These are phyloP conservation scores for Tetrax tetrax DNA, from an alignment of 2,113 vertebrate genomes.

Conservation along the genomic window DNA sequence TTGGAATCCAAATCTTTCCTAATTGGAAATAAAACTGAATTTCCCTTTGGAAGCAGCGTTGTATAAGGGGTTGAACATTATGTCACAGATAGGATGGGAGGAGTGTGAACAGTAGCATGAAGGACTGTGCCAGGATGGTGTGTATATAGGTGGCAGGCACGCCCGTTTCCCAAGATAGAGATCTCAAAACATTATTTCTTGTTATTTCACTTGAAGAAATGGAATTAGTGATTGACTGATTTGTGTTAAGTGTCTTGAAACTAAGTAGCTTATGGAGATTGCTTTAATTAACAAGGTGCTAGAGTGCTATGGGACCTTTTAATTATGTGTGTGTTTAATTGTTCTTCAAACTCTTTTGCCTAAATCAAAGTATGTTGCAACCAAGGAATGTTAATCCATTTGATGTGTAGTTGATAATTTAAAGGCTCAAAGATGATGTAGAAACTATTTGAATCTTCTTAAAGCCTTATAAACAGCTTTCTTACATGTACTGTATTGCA, in stretches of 20 bases:
- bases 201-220: neutral
- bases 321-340: neutral
- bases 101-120: fast-evolving
- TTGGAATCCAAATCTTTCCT: neutral
- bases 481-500: neutral
- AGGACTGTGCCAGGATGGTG: neutral
- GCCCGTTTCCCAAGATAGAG: neutral
- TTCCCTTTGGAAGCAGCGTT: neutral
- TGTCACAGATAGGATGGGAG: neutral
- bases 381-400: neutral
- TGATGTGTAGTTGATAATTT: neutral
- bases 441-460: neutral
- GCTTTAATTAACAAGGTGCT: neutral
- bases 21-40: neutral
- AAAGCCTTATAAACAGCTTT: neutral
- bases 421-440: neutral
- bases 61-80: neutral
- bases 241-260: neutral
- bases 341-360: neutral
- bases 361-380: neutral
- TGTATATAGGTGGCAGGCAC: neutral
- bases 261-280: neutral
- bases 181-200: neutral
- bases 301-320: neutral
- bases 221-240: neutral